These are phyloP conservation scores for Steinernema hermaphroditum DNA, from an alignment of 2,888 invertebrate genomes.

Conservation along the genomic window DNA sequence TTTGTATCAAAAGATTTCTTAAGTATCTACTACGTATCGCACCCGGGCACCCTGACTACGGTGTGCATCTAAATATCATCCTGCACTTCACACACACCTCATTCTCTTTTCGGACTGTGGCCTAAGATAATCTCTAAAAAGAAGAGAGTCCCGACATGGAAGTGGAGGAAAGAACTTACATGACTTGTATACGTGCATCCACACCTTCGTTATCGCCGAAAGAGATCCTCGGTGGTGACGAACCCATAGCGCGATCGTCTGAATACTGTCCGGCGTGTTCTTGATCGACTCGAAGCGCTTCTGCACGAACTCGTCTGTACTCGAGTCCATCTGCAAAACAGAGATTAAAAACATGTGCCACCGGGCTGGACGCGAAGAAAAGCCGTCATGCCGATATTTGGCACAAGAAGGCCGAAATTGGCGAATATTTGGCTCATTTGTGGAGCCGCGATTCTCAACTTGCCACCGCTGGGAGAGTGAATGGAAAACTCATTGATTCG, in stretches of 20 bases:
- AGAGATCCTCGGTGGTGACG: constrained; percentile 57
- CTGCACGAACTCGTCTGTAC: neutral
- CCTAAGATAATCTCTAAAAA: too few relatives aligned
- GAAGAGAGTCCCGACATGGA: too few relatives aligned
- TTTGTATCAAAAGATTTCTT: too few relatives aligned
- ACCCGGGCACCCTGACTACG: too few relatives aligned
- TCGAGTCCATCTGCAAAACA: constrained; percentile 9
- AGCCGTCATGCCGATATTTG: too few relatives aligned
- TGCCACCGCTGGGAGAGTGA: neutral
- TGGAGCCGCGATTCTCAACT: neutral
- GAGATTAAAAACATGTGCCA: neutral
- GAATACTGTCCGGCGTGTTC: constrained; percentile 16
- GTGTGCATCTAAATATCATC: too few relatives aligned
- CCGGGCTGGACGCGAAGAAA: too few relatives aligned
- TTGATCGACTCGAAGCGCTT: constrained; percentile 24
- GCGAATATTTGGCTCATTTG: too few relatives aligned
- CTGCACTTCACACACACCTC: too few relatives aligned
- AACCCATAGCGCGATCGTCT: constrained; percentile 35
- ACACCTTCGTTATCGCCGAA: constrained; percentile 53
- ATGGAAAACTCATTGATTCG: too few relatives aligned
- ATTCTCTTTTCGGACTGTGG: too few relatives aligned
- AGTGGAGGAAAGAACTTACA: constrained; percentile 47
- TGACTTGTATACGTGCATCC: constrained; percentile 57
- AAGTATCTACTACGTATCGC: too few relatives aligned
- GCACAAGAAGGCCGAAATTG: constrained; percentile 15